Base-by-base conservation (phyloP, 1,140 invertebrate genomes). In the Hydropsyche tenuis region DNA sequence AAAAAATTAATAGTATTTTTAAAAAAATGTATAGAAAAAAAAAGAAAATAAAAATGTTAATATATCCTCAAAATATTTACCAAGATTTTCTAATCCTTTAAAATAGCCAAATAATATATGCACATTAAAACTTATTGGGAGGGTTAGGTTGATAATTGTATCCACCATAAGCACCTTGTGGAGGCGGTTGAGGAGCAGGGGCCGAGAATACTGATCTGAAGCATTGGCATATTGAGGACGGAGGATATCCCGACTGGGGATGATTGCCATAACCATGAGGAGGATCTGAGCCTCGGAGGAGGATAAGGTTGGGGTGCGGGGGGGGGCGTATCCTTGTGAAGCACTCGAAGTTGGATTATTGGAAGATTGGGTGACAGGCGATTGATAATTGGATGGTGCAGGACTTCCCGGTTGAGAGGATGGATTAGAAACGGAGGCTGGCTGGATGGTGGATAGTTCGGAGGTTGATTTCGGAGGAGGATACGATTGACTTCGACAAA, bases 361-460 rank as follows among this genome's bases (percentile, higher is more conserved):
- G 11, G 75, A 51, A 9, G 72, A 27, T 37, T 77, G 75, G 12
- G 75, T 51, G 20, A 46, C 48, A 0, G 72, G 60, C 14, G 77
- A 51, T 45, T 77, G 75, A 64, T 77, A 77, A 51, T 42, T 69
- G 1, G 69, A 53, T 0, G 83, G 83, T 11, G 83, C 81, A 6
- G 85, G 84, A 46, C 83, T 86, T 3, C 83, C 83, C 25, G 85
- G 84, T 69, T 85, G 84, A 6, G 85, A 86, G 12, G 85, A 85
- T 20, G 84, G 83, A 78, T 85, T 85, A n/a, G 85, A 84, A 85
- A 85, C 20, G 84, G 83, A 20, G 83, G 84, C 77, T 86, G 85
- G 64, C 80, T 78, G 12, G 81, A 79, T n/a, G 83, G 81, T 3
- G 84, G 83, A 77, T 85, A 86, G 12, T 82, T 81, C 1, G 84